A percentile compares a stretch with the other conserved stretches of the same genome.
These are phyloP conservation scores for Dryas iulia DNA, from an alignment of 1,140 invertebrate genomes.

Conservation along the genomic window DNA sequence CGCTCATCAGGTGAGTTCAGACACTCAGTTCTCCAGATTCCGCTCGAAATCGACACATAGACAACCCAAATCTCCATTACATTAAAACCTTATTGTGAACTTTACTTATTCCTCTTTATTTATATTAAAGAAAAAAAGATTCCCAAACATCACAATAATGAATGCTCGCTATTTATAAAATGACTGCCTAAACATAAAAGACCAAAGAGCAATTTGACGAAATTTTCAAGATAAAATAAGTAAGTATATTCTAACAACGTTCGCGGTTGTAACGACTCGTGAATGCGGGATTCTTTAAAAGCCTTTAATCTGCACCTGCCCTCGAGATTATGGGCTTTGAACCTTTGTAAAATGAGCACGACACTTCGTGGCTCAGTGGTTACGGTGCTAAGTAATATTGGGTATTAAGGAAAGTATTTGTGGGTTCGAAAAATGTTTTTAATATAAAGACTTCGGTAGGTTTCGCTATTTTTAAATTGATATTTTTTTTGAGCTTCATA, in stretches of 20 bases:
- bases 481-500: no score
- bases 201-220: not conserved
- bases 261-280: conserved; percentile 15
- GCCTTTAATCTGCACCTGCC: conserved; percentile 21
- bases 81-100: no score
- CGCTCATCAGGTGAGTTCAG: no score
- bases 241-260: not conserved
- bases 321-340: not conserved
- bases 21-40: no score
- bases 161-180: not conserved
- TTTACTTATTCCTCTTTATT: no score
- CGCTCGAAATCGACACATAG: no score
- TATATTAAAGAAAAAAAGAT: not conserved
- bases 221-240: not conserved
- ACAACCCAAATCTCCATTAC: no score
- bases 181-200: not conserved
- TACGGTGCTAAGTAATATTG: not conserved
- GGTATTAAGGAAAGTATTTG: not conserved
- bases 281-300: conserved; percentile 20
- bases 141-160: not conserved
- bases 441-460: no score
- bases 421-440: no score
- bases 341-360: not conserved
- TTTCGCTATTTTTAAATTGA: no score
- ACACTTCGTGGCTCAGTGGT: not conserved